Conservation (phyloP, 2,797 vertebrate genomes). For the Carduelis carduelis region DNA sequence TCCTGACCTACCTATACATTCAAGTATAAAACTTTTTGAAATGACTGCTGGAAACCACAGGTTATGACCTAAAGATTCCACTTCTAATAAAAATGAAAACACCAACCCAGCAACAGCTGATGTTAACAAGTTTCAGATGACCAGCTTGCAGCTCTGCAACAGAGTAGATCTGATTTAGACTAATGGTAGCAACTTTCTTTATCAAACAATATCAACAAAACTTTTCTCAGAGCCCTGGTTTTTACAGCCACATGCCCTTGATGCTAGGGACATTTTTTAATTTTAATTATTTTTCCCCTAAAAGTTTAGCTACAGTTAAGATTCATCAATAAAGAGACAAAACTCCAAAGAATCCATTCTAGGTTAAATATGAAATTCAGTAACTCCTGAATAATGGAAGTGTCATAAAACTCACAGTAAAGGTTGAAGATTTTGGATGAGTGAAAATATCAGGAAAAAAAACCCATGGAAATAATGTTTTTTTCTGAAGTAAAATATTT, state of each 20-base stretch:
- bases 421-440: background rate
- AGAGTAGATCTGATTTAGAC: background rate
- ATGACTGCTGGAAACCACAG: background rate
- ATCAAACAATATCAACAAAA: background rate
- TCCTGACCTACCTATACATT: background rate
- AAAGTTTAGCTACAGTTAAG: background rate
- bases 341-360: background rate
- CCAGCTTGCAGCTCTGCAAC: background rate
- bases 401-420: background rate
- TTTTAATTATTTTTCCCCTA: fast-evolving
- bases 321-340: background rate
- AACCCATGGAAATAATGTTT: fast-evolving
- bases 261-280: background rate
- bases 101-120: background rate
- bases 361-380: background rate
- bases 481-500: background rate
- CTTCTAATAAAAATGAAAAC: background rate
- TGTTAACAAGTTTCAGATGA: slow-evolving; percentile 26
- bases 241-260: background rate
- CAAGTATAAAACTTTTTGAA: background rate
- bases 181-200: background rate
- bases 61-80: background rate
- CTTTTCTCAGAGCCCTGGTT: background rate
- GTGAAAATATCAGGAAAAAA: background rate
- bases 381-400: background rate